These are phyloP conservation scores for Chironomus tepperi DNA, from an alignment of 1,140 invertebrate genomes.

Conservation along the genomic window DNA sequence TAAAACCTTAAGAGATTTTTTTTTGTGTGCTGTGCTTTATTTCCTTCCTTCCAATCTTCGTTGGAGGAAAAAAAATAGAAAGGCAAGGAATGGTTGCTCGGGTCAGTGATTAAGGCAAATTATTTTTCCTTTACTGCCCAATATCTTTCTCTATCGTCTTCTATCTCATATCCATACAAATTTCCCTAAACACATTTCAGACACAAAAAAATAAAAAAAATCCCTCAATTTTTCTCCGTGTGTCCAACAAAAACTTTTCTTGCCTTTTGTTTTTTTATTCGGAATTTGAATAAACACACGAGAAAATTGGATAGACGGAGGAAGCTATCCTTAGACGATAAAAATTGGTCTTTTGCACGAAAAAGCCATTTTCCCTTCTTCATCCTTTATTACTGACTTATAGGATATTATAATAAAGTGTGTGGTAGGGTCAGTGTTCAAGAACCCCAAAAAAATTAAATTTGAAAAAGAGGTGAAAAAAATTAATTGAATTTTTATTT, in stretches of 20 bases:
- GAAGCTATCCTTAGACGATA: neutral
- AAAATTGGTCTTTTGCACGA: slow-evolving; percentile 12
- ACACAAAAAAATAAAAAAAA: neutral
- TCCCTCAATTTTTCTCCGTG: neutral
- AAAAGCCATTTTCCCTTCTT: slow-evolving; percentile 1
- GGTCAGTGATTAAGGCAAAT: slow-evolving; percentile 23
- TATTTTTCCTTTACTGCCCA: neutral
- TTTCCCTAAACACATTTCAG: neutral
- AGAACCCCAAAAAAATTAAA: neutral
- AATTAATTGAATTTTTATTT: neutral
- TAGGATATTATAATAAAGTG: too few species aligned
- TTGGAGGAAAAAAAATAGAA: neutral
- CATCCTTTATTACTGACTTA: too few species aligned
- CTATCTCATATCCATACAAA: neutral
- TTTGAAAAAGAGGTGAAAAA: neutral
- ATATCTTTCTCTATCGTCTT: neutral
- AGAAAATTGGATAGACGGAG: neutral
- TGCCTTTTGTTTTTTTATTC: too few species aligned
- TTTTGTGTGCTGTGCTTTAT: too few species aligned
- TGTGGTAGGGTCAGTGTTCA: too few species aligned
- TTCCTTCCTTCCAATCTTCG: too few species aligned
- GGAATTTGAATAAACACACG: neutral
- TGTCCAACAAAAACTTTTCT: neutral
- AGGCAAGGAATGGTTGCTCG: slow-evolving; percentile 14
- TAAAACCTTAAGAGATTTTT: too few species aligned